Evolutionary conservation across 2,888 invertebrate genomes (phyloP).

Genomic region (Aleiodes alternator): DNA sequence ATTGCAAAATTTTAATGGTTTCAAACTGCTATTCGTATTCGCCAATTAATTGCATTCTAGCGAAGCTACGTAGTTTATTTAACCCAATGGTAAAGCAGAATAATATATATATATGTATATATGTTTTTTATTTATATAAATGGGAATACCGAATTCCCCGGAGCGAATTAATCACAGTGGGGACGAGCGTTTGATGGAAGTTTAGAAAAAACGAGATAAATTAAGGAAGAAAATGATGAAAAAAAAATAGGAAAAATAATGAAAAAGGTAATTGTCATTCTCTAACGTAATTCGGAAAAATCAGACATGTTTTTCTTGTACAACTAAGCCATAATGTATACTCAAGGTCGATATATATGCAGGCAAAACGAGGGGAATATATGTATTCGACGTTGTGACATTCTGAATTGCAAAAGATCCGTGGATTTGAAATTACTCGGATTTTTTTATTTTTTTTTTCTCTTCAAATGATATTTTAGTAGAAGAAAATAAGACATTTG

Average conservation of each 20-base stretch:
- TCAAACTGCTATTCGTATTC: constrained; percentile 1
- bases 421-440: constrained; percentile 34
- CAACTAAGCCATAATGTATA: constrained; percentile 15
- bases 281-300: constrained; percentile 27
- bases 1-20: constrained; percentile 17
- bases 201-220: neutral
- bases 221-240: constrained; percentile 10
- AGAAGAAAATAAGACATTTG: neutral
- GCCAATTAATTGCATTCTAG: constrained; percentile 29
- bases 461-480: constrained; percentile 2
- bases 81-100: neutral
- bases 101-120: neutral
- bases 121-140: neutral
- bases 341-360: constrained; percentile 42
- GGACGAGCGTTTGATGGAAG: constrained; percentile 8
- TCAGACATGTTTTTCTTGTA: constrained; percentile 24
- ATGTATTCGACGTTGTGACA: constrained; percentile 47
- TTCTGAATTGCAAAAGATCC: constrained; percentile 45
- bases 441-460: neutral
- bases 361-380: constrained; percentile 5
- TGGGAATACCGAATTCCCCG: constrained; percentile 8
- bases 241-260: neutral
- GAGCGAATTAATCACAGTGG: constrained; percentile 19
- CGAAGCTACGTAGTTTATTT: constrained; percentile 7
- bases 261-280: neutral